Evolutionary conservation across 2,797 vertebrate genomes (phyloP).

Genomic region (Epinephelus malabaricus): DNA sequence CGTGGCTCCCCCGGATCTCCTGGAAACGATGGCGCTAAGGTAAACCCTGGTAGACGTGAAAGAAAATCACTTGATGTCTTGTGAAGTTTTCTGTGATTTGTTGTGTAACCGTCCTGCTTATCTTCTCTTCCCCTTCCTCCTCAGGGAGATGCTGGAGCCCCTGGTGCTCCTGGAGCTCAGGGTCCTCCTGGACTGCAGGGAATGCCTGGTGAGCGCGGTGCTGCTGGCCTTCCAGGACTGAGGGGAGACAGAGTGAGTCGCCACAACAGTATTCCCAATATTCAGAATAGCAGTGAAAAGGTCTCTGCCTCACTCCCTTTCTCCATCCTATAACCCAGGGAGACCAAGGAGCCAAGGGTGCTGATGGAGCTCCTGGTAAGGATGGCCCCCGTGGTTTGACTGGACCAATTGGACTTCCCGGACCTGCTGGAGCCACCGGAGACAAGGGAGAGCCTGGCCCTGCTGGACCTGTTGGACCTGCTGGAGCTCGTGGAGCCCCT

Average conservation of each 20-base stretch:
- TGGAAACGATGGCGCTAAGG: slow-evolving; percentile 98
- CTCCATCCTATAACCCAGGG: slow-evolving; percentile 83
- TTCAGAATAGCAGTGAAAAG: background rate
- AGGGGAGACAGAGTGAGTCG: slow-evolving; percentile 96
- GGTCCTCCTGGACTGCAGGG: slow-evolving; percentile 97
- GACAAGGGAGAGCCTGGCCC: slow-evolving; percentile 98
- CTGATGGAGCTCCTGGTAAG: slow-evolving; percentile 93
- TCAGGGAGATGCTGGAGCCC: slow-evolving; percentile 94
- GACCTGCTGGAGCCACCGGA: slow-evolving; percentile 92
- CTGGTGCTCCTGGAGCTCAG: slow-evolving; percentile 91
- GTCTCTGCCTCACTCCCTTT: slow-evolving; percentile 2
- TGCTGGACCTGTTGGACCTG: slow-evolving; percentile 89
- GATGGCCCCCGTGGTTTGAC: slow-evolving; percentile 95
- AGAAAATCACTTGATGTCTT: background rate
- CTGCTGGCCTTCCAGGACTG: slow-evolving; percentile 95
- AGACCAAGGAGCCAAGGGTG: slow-evolving; percentile 93
- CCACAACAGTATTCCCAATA: background rate
- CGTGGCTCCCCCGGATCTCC: slow-evolving; percentile 93
- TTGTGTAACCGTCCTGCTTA: background rate
- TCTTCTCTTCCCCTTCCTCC: slow-evolving; percentile 1
- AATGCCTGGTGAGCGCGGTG: slow-evolving; percentile 97
- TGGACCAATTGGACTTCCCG: slow-evolving; percentile 97
- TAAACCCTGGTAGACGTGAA: slow-evolving; percentile 62
- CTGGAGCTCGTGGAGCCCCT: slow-evolving; percentile 93
- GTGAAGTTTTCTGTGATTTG: background rate